phyloP scores from a whole-genome alignment of 2,888 invertebrate genomes.

The Amblyteles armatorius region DNA sequence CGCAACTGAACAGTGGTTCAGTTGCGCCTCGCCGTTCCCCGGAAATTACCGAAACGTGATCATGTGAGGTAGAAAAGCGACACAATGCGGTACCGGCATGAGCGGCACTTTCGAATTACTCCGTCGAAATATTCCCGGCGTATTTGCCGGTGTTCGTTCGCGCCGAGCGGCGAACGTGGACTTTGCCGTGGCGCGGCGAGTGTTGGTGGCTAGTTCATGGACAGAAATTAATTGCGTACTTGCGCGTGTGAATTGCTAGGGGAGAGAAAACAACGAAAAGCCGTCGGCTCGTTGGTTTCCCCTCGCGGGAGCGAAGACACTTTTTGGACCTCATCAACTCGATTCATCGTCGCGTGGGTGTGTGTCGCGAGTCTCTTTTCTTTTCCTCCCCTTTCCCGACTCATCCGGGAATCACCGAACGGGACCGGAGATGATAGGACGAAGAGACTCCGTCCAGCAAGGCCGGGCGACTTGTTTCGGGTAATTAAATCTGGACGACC shows the following conservation, averaged over 20 bases:
- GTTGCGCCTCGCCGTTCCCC: not conserved
- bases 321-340: constrained; percentile 71
- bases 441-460: constrained; percentile 57
- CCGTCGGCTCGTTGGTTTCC: constrained; percentile 66
- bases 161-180: constrained; percentile 15
- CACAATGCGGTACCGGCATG: constrained; percentile 80
- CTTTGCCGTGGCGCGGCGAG: not conserved
- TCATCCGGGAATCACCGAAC: constrained; percentile 51
- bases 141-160: constrained; percentile 78
- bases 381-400: constrained; percentile 48
- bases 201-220: constrained; percentile 72
- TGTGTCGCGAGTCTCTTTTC: constrained; percentile 61
- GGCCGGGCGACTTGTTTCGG: constrained; percentile 76
- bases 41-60: not conserved
- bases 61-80: constrained; percentile 73
- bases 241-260: constrained; percentile 70
- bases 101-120: constrained; percentile 82
- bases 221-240: constrained; percentile 82
- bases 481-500: constrained; percentile 78
- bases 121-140: constrained; percentile 79
- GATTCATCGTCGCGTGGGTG: constrained; percentile 43
- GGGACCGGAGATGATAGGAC: constrained; percentile 27
- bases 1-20: not conserved
- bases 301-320: constrained; percentile 77
- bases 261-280: constrained; percentile 72